Evolutionary conservation across 2,113 vertebrate genomes (phyloP), one percentile per base, ranked within the genome.

Genomic region (Callionymus lyra): DNA sequence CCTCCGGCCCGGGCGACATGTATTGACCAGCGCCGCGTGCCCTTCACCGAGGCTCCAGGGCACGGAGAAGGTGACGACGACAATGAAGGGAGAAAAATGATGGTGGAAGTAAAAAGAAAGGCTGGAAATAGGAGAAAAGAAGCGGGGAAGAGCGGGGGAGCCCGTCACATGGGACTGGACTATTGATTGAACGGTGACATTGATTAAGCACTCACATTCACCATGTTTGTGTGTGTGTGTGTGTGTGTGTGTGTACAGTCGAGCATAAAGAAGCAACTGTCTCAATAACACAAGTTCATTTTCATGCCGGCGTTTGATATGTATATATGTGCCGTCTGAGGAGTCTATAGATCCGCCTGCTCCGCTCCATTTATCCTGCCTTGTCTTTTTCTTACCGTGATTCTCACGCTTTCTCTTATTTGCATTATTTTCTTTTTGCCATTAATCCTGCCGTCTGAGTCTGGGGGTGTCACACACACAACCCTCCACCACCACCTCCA

Each of bases 101-200:
- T 65, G 19, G 31, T 14, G 21, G 21, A 27, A 6, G 15, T 17
- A 33, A 53, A 39, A 59, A 55, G 42, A 36, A 77, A 66, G 79
- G 66, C 65, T 63, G 44, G 38, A 70, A 64, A 16, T 51, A 2
- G 17, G 43, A 54, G 59, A 46, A 59, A 47, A 47, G 50, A 43
- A 21, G 50, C 40, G 48, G 38, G 27, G 61, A 46, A 34, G 45
- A 50, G 31, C 12, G 11, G 18, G 16, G 50, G 41, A 47, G 38
- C 39, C 46, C 49, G 51, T 74, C 80, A 80, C 79, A 80, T 75
- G 84, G 82, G 82, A 81, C 69, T 41, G 2, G 54, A 63, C 58
- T 83, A 86, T 87, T 83, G 84, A 87, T 85, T 82, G 71, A 75
- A 72, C 70, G 63, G 61, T 82, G 82, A 87, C 84, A 79, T 83